These are phyloP conservation scores for Trachurus trachurus DNA, from an alignment of 2,797 vertebrate genomes.

Conservation along the genomic window DNA sequence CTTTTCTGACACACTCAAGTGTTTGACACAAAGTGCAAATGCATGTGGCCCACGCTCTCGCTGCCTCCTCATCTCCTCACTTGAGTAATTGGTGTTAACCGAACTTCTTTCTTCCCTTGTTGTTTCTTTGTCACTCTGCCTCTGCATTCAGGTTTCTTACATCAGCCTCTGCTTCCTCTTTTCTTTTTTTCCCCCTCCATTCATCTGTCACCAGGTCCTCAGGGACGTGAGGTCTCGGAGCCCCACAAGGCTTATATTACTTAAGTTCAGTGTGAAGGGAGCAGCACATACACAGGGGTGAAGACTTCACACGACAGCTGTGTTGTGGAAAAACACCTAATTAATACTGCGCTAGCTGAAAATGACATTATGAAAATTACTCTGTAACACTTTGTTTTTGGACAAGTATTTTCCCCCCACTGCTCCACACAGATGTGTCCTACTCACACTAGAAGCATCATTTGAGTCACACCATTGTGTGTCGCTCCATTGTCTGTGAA, in stretches of 20 bases:
- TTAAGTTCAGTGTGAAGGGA: not conserved
- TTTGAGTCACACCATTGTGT: too few relatives aligned
- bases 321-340: not conserved
- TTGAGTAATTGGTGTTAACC: not conserved
- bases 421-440: not conserved
- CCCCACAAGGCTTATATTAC: not conserved
- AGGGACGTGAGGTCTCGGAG: not conserved
- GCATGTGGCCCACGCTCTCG: not conserved
- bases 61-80: not conserved
- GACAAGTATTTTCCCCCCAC: too few relatives aligned
- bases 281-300: not conserved
- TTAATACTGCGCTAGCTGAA: not conserved
- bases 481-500: too few relatives aligned
- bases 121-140: not conserved
- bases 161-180: not conserved
- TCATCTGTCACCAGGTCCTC: not conserved
- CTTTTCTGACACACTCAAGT: not conserved
- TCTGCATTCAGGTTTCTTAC: not conserved
- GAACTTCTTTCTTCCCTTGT: not conserved
- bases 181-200: not conserved
- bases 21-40: conserved; percentile 2
- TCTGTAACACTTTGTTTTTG: too few relatives aligned
- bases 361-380: not conserved
- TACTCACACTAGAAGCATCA: too few relatives aligned
- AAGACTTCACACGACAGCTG: not conserved